Conservation (phyloP, 2,113 vertebrate species). For the Cyphomyrus discorhynchus region DNA sequence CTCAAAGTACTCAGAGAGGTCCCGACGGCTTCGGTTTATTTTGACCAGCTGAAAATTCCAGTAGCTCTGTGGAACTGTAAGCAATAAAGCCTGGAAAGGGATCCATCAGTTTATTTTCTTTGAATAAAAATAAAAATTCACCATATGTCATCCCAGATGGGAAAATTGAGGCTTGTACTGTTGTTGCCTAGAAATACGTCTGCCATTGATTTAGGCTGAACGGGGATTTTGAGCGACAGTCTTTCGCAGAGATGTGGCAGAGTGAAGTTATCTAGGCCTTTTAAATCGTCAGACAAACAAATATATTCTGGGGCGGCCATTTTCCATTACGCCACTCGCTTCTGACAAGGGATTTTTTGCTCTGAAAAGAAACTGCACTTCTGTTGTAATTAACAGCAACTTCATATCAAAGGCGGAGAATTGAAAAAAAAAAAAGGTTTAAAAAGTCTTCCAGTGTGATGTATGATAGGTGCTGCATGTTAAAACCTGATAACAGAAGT, state of each 20-base stretch:
- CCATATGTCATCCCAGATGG: background rate
- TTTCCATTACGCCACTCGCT: background rate
- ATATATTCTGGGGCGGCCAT: background rate
- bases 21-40: background rate
- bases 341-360: background rate
- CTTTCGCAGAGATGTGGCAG: background rate
- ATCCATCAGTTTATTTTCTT: background rate
- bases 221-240: background rate
- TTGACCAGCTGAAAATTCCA: constrained; percentile 1
- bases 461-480: background rate
- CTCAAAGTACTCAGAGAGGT: background rate
- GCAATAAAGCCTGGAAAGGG: background rate
- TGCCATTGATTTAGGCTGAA: background rate
- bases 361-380: background rate
- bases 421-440: background rate
- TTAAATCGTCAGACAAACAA: background rate
- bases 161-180: background rate
- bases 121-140: background rate
- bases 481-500: background rate
- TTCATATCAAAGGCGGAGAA: background rate
- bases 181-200: background rate
- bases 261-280: background rate
- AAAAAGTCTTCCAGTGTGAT: background rate
- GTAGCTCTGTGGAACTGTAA: background rate
- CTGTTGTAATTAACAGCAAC: background rate